These are phyloP conservation scores for Bhutanitis thaidina DNA, from an alignment of 2,888 invertebrate species.

Conservation along the genomic window DNA sequence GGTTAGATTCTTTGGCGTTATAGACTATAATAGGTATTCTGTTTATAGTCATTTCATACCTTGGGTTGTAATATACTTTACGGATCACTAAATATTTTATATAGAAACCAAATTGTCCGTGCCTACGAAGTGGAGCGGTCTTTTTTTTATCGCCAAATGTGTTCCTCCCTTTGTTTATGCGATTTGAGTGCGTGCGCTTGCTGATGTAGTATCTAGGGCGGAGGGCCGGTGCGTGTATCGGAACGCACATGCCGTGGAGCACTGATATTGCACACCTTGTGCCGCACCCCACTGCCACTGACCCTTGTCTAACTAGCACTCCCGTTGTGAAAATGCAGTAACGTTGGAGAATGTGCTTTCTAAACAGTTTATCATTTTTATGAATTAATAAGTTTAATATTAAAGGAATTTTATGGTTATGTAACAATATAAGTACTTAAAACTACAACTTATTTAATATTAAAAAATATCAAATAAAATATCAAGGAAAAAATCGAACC, in stretches of 20 bases:
- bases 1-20: too few species aligned
- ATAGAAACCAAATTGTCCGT: constrained; percentile 6
- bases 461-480: too few species aligned
- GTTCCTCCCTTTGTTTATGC: constrained; percentile 53
- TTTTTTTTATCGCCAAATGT: constrained; percentile 11
- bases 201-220: constrained; percentile 37
- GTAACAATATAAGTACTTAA: too few species aligned
- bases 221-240: constrained; percentile 55
- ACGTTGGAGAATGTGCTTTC: constrained; percentile 29
- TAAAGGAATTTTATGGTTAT: too few species aligned
- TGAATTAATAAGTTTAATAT: too few species aligned
- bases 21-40: too few species aligned
- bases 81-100: constrained; percentile 7
- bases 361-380: too few species aligned
- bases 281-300: constrained; percentile 52
- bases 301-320: constrained; percentile 47
- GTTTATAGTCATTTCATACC: too few species aligned
- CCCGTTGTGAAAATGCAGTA: constrained; percentile 31
- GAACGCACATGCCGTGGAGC: constrained; percentile 62
- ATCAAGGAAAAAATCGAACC: too few species aligned
- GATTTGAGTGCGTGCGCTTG: constrained; percentile 42
- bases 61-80: neutral
- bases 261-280: constrained; percentile 77
- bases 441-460: too few species aligned
- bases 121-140: constrained; percentile 2